Base-by-base conservation (phyloP, 2,113 vertebrate genomes). In the Daphoenositta chrysoptera region DNA sequence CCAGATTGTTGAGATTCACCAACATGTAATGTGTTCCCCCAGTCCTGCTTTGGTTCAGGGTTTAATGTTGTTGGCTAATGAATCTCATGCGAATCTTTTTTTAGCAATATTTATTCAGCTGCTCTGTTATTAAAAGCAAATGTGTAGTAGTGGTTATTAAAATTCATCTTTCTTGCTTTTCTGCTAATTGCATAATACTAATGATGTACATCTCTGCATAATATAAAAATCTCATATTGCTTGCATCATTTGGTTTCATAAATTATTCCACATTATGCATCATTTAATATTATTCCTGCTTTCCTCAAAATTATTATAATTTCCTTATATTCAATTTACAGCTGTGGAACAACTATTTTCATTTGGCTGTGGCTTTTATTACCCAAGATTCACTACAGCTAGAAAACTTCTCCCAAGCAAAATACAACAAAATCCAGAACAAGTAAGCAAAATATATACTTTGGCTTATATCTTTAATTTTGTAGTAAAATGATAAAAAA, bases 341-440 rank as follows among this genome's bases (percentile, higher is more conserved):
- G 99, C 98, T 99, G 86, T 99, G 99, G 99, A 99, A 99, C 98
- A 99, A 99, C 98, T 99, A 99, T 96, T 99, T 99, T 98, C 99
- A 99, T 98, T 98, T 99, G 98, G 99, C 99, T 9, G 99, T 99
- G 97, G 99, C 99, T 71, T 99, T 99, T 96, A 99, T 99, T 98
- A 99, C 99, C 87, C 99, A 99, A 96, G 99, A 99, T 94, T 99
- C 99, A 81, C 98, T 99, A 96, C 99, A 99, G 97, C 98, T 99
- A 87, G 99, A 99, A 97, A 98, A 99, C 94, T 99, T 99, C 84
- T 99, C 99, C 2, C 98, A 98, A 33, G 99, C 99, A 75, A 99
- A 99, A 95, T 98, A 98, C 97, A 99, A 98, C 98, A 99, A 99
- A 97, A 99, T 99, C 95, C 97, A 99, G 92, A 98, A 98, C 98